phyloP scores from a whole-genome alignment of 2,888 invertebrate genomes.

The Cryptocephalus primarius region DNA sequence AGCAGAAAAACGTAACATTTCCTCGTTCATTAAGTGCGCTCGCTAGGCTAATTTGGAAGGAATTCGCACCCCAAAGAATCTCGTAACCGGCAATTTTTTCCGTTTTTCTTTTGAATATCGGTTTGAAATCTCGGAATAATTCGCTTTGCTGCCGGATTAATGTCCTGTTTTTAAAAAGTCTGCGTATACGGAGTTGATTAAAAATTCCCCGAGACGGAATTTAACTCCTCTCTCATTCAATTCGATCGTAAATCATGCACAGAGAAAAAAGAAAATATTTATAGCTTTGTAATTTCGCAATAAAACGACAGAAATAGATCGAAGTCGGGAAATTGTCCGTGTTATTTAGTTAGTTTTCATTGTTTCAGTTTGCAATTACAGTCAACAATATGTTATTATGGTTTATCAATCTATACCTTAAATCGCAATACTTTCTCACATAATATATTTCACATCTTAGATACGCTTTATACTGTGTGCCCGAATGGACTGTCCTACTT shows the following conservation, averaged over 20 bases:
- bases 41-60: constrained; percentile 39
- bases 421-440: too few species aligned
- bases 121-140: constrained; percentile 20
- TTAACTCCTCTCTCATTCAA: background rate
- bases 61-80: constrained; percentile 32
- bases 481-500: too few species aligned
- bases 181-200: constrained; percentile 25
- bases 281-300: too few species aligned
- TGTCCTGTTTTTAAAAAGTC: constrained; percentile 23
- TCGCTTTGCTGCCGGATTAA: constrained; percentile 26
- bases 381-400: too few species aligned
- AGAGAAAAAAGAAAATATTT: too few species aligned
- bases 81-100: constrained; percentile 31
- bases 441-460: too few species aligned
- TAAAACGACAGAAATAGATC: too few species aligned
- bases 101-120: constrained; percentile 19
- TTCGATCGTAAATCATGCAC: background rate
- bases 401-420: too few species aligned
- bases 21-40: constrained; percentile 38
- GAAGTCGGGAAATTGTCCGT: too few species aligned
- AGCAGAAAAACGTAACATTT: constrained; percentile 40
- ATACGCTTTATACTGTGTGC: too few species aligned
- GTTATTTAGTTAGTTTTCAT: too few species aligned
- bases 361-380: too few species aligned
- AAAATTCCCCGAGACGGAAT: constrained; percentile 18